Evolutionary conservation across 2,888 invertebrate species (phyloP).

Genomic region (Polymixis lichenea): DNA sequence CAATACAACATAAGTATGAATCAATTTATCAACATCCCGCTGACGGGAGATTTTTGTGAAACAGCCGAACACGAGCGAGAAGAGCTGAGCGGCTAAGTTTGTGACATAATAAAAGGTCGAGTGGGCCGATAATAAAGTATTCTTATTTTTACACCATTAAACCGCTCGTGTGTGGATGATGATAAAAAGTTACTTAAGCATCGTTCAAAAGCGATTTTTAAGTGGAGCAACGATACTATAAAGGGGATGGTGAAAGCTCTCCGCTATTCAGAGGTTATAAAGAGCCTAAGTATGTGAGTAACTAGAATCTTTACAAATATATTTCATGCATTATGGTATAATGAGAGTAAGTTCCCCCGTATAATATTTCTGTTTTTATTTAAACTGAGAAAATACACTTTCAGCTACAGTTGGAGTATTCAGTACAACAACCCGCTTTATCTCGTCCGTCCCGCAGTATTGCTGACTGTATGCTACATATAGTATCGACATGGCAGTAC

Average conservation of each 20-base stretch:
- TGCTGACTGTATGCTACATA: slow-evolving; percentile 10
- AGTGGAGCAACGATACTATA: slow-evolving; percentile 42
- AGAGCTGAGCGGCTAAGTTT: slow-evolving; percentile 46
- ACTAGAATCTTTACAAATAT: slow-evolving; percentile 14
- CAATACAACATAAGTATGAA: slow-evolving; percentile 68
- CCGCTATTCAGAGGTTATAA: slow-evolving; percentile 32
- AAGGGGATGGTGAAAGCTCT: slow-evolving; percentile 30
- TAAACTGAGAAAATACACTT: neutral
- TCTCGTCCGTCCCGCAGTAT: neutral
- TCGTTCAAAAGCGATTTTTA: slow-evolving; percentile 49
- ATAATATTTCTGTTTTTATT: slow-evolving; percentile 15
- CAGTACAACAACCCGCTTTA: slow-evolving; percentile 18
- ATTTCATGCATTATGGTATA: neutral
- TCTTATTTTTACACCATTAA: slow-evolving; percentile 60
- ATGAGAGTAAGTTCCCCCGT: neutral
- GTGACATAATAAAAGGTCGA: slow-evolving; percentile 52
- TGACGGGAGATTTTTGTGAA: slow-evolving; percentile 57
- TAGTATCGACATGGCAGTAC: slow-evolving; percentile 12
- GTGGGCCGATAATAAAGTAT: slow-evolving; percentile 57
- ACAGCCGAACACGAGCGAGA: slow-evolving; percentile 38
- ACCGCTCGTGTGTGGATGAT: slow-evolving; percentile 52
- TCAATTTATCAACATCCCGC: slow-evolving; percentile 71
- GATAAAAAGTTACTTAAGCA: slow-evolving; percentile 56
- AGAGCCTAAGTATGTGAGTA: slow-evolving; percentile 26
- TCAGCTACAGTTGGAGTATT: slow-evolving; percentile 5